Base-by-base conservation (phyloP, 2,888 invertebrate genomes). In the Euplexia lucipara region DNA sequence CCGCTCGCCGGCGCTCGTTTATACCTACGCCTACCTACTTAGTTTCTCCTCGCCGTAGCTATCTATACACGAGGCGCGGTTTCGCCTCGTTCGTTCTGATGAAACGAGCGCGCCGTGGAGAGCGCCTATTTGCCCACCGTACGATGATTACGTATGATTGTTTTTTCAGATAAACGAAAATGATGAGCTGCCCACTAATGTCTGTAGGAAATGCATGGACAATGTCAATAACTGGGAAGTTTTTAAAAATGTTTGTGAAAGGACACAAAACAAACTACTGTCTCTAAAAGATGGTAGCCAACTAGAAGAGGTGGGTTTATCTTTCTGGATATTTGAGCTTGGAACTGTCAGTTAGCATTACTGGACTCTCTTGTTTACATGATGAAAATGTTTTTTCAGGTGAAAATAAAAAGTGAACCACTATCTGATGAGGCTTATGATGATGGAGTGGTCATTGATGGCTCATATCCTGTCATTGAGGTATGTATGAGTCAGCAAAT, bases 191-290 rank as follows among this genome's bases (percentile, higher is more conserved):
- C 96, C 97, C 26, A 96, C 96, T 20, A 94, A 96, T 90, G 96
- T 97, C 87, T 97, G 97, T 90, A 93, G 93, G 79, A 94, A 95
- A 83, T 97, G 97, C 85, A 88, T 96, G 82, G 94, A 93, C 82
- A 96, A 96, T 92, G 96, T 97, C 79, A 96, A 96, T 85, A 96
- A 96, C 86, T 97, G 97, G 97, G 96, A 96, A 84, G 90, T 92
- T 75, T 97, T 96, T 92, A 97, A 96, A 89, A 93, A 95, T 86
- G 92, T 95, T 22, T 97, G 97, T 91, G 94, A 96, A 80, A 95
- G 95, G 85, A 96, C 97, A 77, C 97, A 97, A 93, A 95, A 94
- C 85, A 97, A 96, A 90, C 91, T 97, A 81, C 94, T 94, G 83
- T 93, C 95, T 90, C 96, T 96, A 95, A 95, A 92, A 89, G 94